Percentiles rank a stretch among this genome's conserved stretches.
phyloP scores from a whole-genome alignment of 2,888 invertebrate genomes.

The Deilephila porcellus region DNA sequence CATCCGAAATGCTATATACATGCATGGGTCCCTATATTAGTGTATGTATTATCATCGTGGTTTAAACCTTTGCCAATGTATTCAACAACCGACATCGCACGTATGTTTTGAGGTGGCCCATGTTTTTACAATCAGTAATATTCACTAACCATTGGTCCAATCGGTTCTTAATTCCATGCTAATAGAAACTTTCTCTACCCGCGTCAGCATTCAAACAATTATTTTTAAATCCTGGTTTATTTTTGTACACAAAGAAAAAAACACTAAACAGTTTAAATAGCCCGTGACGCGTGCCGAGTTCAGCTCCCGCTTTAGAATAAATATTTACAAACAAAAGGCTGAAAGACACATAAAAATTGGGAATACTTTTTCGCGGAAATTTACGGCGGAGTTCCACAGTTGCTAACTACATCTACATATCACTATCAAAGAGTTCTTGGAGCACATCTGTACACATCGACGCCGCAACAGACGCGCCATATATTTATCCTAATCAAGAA shows the following conservation, averaged over 20 bases:
- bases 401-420: background rate
- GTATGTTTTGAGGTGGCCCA: too few relatives aligned
- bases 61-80: too few relatives aligned
- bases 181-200: background rate
- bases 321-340: slow-evolving; percentile 18
- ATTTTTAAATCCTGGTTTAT: background rate
- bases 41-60: too few relatives aligned
- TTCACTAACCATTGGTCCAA: too few relatives aligned
- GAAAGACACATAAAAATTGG: background rate
- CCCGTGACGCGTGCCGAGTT: background rate
- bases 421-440: too few relatives aligned
- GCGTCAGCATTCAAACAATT: background rate
- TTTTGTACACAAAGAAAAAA: slow-evolving; percentile 4
- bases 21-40: too few relatives aligned
- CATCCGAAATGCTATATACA: too few relatives aligned
- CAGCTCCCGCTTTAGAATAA: slow-evolving; percentile 15
- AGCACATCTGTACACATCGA: too few relatives aligned
- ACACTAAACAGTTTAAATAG: slow-evolving; percentile 14
- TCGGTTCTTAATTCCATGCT: background rate
- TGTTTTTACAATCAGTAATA: too few relatives aligned
- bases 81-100: too few relatives aligned
- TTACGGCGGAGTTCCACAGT: background rate
- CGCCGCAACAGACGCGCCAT: too few relatives aligned
- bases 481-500: too few relatives aligned
- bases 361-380: background rate